A percentile compares a stretch with the other conserved stretches of the same genome.
phyloP scores from a whole-genome alignment of 2,113 vertebrate genomes.

The Rhabdornis inornatus region DNA sequence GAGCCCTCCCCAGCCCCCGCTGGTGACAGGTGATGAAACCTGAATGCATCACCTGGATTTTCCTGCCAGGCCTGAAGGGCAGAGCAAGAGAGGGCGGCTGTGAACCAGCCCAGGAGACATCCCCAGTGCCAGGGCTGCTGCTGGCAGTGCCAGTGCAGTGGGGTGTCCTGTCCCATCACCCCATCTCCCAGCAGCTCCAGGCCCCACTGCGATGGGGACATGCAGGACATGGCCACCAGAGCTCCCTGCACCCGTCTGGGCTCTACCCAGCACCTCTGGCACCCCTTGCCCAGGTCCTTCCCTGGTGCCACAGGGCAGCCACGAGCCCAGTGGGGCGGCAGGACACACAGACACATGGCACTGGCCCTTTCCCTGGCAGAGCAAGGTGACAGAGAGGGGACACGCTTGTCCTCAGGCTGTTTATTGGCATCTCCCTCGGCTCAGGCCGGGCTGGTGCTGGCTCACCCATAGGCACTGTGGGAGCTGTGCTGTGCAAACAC shows the following conservation, averaged over 20 bases:
- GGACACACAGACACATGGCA: fast-evolving
- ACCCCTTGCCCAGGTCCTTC: neutral
- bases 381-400: neutral
- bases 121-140: neutral
- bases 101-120: neutral
- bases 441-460: neutral
- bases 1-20: neutral
- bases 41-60: fast-evolving
- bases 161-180: neutral
- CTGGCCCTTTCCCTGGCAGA: fast-evolving
- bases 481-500: neutral
- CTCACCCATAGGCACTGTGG: neutral
- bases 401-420: neutral
- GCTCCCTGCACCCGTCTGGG: fast-evolving
- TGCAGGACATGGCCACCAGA: fast-evolving
- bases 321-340: neutral
- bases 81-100: neutral
- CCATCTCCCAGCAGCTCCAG: neutral
- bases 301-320: neutral
- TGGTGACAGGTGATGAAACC: neutral
- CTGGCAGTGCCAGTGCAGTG: fast-evolving
- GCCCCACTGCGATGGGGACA: neutral
- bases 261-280: neutral
- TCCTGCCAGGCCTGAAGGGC: neutral
- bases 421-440: constrained; percentile 22